Evolutionary conservation across 2,797 vertebrate genomes (phyloP).

Genomic region (Anabacerthia variegaticeps): DNA sequence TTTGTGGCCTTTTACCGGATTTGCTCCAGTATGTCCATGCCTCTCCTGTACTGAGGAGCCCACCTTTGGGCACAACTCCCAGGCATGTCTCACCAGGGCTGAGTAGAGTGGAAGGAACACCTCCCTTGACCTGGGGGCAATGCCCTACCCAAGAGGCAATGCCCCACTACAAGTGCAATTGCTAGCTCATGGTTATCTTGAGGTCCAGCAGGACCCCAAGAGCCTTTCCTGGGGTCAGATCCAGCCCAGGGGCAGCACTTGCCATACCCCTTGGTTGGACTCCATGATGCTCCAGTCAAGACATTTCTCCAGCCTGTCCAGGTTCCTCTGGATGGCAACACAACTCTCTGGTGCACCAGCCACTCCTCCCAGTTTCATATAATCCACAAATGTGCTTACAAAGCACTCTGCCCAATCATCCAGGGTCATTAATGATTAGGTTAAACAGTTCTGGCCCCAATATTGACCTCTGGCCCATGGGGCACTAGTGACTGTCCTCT

Average conservation of each 20-base stretch:
- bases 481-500: neutral
- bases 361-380: neutral
- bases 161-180: too few relatives aligned
- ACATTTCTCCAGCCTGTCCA: neutral
- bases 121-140: too few relatives aligned
- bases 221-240: neutral
- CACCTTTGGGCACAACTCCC: too few relatives aligned
- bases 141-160: too few relatives aligned
- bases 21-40: too few relatives aligned
- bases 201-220: neutral
- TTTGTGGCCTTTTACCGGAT: too few relatives aligned
- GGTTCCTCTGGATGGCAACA: neutral
- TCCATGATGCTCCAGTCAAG: neutral
- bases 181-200: too few relatives aligned
- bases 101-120: too few relatives aligned
- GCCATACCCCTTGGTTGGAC: neutral
- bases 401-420: neutral
- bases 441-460: neutral
- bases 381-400: neutral
- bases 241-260: neutral
- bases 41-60: too few relatives aligned
- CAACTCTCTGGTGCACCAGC: neutral
- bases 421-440: neutral
- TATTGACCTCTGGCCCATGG: neutral
- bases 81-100: too few relatives aligned